phyloP scores from a whole-genome alignment of 30 jellyfish, hydroid and myxozoan genomes.

The Catostylus mosaicus region DNA sequence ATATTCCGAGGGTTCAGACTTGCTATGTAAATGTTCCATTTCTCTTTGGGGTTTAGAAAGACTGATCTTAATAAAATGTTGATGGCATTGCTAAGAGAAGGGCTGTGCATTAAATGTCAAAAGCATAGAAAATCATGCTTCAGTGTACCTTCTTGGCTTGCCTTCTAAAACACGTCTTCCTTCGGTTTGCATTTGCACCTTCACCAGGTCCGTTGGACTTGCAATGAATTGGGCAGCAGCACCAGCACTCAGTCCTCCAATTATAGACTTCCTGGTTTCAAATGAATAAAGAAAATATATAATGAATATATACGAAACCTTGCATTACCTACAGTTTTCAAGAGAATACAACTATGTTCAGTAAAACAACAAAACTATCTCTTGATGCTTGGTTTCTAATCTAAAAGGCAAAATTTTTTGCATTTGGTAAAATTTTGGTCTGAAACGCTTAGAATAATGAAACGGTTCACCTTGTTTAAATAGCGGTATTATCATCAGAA shows the following conservation, averaged over 20 bases:
- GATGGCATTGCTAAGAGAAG: too few species aligned
- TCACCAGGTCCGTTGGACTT: conserved; percentile 94
- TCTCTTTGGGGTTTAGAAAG: too few species aligned
- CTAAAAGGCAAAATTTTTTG: too few species aligned
- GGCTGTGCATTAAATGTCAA: background rate
- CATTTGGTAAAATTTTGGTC: too few species aligned
- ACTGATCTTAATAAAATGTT: too few species aligned
- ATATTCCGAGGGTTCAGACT: too few species aligned
- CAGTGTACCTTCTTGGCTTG: conserved; percentile 64
- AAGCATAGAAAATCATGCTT: background rate
- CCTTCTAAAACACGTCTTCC: conserved; percentile 88
- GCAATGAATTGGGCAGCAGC: conserved; percentile 97
- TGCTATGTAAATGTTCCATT: too few species aligned
- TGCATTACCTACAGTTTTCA: background rate
- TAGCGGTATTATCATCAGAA: too few species aligned
- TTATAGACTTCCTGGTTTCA: conserved; percentile 73
- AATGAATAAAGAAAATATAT: background rate
- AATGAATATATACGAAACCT: background rate
- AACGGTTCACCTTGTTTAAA: too few species aligned
- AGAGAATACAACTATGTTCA: background rate
- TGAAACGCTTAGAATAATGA: too few species aligned
- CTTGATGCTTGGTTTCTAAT: too few species aligned
- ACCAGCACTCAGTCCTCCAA: conserved; percentile 93
- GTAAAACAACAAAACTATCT: too few species aligned
- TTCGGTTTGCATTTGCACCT: conserved; percentile 98